Conservation (phyloP, 2,888 invertebrate species). For the Zootermopsis nevadensis region DNA sequence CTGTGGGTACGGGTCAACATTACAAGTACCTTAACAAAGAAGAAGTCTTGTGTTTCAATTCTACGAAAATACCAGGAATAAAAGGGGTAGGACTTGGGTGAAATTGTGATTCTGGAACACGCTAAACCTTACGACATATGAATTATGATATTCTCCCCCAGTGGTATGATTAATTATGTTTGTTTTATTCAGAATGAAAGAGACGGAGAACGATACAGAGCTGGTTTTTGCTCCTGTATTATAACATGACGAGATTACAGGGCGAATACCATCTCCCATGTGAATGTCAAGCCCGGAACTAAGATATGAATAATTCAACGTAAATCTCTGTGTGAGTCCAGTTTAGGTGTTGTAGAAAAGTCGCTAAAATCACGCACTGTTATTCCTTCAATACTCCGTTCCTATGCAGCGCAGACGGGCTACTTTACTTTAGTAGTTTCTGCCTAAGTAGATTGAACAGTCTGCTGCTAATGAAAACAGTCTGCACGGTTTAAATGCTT, state of each 20-base stretch:
- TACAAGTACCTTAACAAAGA: background rate
- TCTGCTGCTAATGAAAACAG: background rate
- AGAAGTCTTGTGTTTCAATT: background rate
- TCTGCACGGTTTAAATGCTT: no score
- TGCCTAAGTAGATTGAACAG: background rate
- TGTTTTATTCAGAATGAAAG: constrained; percentile 30
- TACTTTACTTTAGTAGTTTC: background rate
- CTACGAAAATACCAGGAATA: background rate
- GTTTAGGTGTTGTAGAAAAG: constrained; percentile 26
- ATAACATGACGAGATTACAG: constrained; percentile 34
- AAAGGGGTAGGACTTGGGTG: background rate
- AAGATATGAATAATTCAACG: constrained; percentile 35
- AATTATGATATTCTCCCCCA: constrained; percentile 27
- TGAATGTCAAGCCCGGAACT: constrained; percentile 24
- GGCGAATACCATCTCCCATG: constrained; percentile 17
- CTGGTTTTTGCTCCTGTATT: constrained; percentile 27
- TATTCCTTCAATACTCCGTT: constrained; percentile 8
- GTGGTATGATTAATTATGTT: constrained; percentile 34
- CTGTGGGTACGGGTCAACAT: background rate
- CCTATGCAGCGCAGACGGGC: background rate
- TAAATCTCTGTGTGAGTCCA: constrained; percentile 28
- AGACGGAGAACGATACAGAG: background rate
- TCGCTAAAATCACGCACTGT: constrained; percentile 3
- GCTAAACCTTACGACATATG: constrained; percentile 19
- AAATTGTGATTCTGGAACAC: background rate